Evolutionary conservation across 2,797 vertebrate genomes (phyloP), one percentile per base, ranked within the genome.

Genomic region (Xenopus petersii): DNA sequence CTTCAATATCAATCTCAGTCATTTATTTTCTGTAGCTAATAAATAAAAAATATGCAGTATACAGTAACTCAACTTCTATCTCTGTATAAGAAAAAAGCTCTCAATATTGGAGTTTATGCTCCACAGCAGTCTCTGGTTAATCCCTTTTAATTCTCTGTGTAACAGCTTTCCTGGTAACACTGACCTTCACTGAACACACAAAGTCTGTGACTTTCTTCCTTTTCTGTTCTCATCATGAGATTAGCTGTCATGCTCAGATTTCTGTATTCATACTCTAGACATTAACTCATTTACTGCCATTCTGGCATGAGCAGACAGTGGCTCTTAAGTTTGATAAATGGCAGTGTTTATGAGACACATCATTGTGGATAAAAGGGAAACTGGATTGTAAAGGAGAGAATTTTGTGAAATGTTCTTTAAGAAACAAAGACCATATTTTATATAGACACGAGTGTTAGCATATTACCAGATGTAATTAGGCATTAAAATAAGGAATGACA

Each of bases 201-300:
- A 36, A 33, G 51, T 65, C 74, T 65, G 36, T 51, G 51, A 59
- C 51, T 64, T 64, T 70, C 56, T 74, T 64, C 61, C 61, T 30
- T 59, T 55, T 62, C 64, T 77, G 21, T 68, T 72, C 59, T 72
- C 75, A 73, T 67, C 75, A 63, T 72, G 48, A 67, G 75, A 77
- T 72, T 67, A 72, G 70, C 70, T 73, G 64, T 77, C 51, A 62
- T 77, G 21, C 60, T 47, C 58, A 63, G 26, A 56, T 73, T 55
- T 67, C 63, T 66, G 17, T 47, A 56, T 72, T 30, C 30, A 15
- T 30, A 56, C 64, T 71, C 55, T 17, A 72, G 56, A 71, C 47
- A 72, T 67, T 77, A 67, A 67, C 69, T 59, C 13, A 12, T 47
- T 56, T 48, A 17, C 9, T 65, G 46, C 46, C 9, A 1, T 24